Conservation (phyloP, 1,140 invertebrate species). For the Polyergus mexicanus region DNA sequence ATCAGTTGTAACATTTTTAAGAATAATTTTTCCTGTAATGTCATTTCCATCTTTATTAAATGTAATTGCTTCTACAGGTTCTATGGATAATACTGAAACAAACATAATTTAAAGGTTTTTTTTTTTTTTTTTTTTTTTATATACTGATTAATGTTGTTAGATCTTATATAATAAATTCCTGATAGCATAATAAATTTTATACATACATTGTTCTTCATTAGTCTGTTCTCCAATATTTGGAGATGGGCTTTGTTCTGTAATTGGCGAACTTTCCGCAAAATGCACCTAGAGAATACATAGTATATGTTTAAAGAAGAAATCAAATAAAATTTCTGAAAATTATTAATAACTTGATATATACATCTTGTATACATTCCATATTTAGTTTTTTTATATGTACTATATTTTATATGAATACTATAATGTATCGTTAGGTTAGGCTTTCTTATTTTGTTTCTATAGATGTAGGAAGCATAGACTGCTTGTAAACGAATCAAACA, state of each 20-base stretch:
- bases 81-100: slow-evolving; percentile 85
- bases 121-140: neutral
- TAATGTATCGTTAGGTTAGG: no score
- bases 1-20: slow-evolving; percentile 89
- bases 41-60: slow-evolving; percentile 90
- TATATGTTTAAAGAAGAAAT: slow-evolving; percentile 1
- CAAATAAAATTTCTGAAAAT: neutral
- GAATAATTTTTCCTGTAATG: slow-evolving; percentile 88
- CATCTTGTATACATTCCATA: slow-evolving; percentile 22
- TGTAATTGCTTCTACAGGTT: slow-evolving; percentile 87
- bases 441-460: no score
- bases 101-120: slow-evolving; percentile 37
- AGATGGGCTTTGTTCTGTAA: slow-evolving; percentile 81
- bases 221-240: slow-evolving; percentile 79
- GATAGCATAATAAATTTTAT: slow-evolving; percentile 25
- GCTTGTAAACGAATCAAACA: no score
- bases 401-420: slow-evolving; percentile 1
- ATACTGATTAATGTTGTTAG: slow-evolving; percentile 25
- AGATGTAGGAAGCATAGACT: neutral
- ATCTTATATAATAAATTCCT: slow-evolving; percentile 14
- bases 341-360: slow-evolving; percentile 10
- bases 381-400: neutral
- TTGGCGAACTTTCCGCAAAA: slow-evolving; percentile 88
- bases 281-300: slow-evolving; percentile 85
- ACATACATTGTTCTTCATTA: slow-evolving; percentile 78